Evolutionary conservation across 2,888 invertebrate species (phyloP).

Genomic region (Conchocele bisecta): DNA sequence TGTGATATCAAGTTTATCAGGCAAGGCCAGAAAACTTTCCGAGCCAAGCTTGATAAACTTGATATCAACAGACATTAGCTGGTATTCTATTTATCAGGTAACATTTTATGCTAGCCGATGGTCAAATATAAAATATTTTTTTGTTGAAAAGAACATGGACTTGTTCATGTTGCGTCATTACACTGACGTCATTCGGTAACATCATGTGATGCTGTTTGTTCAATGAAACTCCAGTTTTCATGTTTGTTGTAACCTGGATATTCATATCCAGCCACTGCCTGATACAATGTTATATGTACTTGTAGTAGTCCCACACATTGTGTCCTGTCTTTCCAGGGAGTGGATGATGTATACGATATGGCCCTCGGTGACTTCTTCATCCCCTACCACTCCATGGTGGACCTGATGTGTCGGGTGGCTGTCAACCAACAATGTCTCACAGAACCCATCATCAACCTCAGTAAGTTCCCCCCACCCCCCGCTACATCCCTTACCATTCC

Average conservation of each 20-base stretch:
- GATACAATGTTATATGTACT: background rate
- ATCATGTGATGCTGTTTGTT: background rate
- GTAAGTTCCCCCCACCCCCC: conserved; percentile 84
- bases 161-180: no score
- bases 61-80: no score
- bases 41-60: no score
- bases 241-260: background rate
- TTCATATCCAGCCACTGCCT: background rate
- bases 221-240: background rate
- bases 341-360: conserved; percentile 90
- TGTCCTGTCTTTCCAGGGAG: conserved; percentile 87
- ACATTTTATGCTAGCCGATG: no score
- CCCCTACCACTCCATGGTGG: conserved; percentile 95
- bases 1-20: no score
- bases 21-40: no score
- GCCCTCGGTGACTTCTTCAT: conserved; percentile 90
- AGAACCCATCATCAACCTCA: conserved; percentile 92
- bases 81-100: no score
- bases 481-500: no score
- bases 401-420: conserved; percentile 93
- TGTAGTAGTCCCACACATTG: no score
- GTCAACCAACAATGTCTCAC: conserved; percentile 94
- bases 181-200: no score
- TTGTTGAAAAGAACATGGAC: no score
- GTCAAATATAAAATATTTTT: no score